Percentiles rank a stretch among this genome's conserved stretches.
These are phyloP conservation scores for Leucophenga maculata DNA, from an alignment of 2,888 invertebrate genomes.

Conservation along the genomic window DNA sequence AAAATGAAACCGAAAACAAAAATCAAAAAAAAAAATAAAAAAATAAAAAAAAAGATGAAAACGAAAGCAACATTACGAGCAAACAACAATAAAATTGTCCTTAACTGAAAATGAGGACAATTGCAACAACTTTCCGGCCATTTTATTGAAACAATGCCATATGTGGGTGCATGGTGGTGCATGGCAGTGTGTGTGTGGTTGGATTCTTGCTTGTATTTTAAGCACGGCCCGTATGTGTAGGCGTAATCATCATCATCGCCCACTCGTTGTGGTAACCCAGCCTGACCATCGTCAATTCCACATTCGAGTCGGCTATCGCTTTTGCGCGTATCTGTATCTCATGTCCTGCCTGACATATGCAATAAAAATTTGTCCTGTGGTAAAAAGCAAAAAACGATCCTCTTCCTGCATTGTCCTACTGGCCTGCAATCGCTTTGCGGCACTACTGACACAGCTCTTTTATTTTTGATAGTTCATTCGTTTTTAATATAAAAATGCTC, in stretches of 20 bases:
- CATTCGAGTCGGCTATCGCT: neutral
- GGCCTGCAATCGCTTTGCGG: neutral
- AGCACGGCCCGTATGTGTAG: too few relatives aligned
- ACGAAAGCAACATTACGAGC: neutral
- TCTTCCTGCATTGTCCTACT: neutral
- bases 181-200: too few relatives aligned
- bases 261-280: neutral
- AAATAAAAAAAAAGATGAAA: neutral
- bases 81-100: slow-evolving; percentile 8
- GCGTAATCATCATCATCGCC: too few relatives aligned
- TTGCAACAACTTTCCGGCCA: slow-evolving; percentile 7
- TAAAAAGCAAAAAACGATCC: neutral
- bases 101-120: slow-evolving; percentile 8
- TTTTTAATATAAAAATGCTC: too few relatives aligned
- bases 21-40: neutral
- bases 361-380: slow-evolving; percentile 17
- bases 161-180: too few relatives aligned
- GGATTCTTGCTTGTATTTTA: too few relatives aligned
- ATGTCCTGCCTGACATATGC: neutral
- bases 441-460: neutral
- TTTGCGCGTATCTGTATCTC: neutral
- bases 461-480: neutral
- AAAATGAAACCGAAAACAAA: neutral
- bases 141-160: slow-evolving; percentile 10
- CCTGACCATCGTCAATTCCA: neutral